Evolutionary conservation across 2,113 vertebrate species (phyloP).

Genomic region (Etia nguti): DNA sequence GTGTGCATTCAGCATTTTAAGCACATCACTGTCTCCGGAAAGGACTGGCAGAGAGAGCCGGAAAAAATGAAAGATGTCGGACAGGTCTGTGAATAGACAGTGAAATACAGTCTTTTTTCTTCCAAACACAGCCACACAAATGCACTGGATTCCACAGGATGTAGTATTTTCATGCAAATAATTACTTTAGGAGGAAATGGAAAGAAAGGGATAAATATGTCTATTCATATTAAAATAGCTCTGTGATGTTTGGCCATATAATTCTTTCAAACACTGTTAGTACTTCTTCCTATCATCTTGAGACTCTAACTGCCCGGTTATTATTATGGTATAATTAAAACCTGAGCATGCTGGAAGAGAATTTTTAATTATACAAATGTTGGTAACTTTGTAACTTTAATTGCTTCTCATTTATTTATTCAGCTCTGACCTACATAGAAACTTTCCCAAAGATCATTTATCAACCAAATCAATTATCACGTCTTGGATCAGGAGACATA

Average conservation of each 20-base stretch:
- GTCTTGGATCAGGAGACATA: slow-evolving; percentile 17
- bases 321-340: slow-evolving; percentile 12
- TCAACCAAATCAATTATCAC: slow-evolving; percentile 30
- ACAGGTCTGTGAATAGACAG: slow-evolving; percentile 38
- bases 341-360: slow-evolving; percentile 5
- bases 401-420: slow-evolving; percentile 20
- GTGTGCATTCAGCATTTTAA: slow-evolving; percentile 44
- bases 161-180: slow-evolving; percentile 53
- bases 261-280: background rate
- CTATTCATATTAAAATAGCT: slow-evolving; percentile 29
- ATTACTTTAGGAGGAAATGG: slow-evolving; percentile 27
- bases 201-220: slow-evolving; percentile 27
- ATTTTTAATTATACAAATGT: slow-evolving; percentile 17
- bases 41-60: slow-evolving; percentile 5
- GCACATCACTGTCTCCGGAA: slow-evolving; percentile 3
- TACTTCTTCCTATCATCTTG: slow-evolving; percentile 5
- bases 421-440: slow-evolving; percentile 41
- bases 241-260: background rate
- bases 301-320: background rate
- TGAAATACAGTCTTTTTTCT: slow-evolving; percentile 22
- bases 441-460: slow-evolving; percentile 29
- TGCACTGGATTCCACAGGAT: slow-evolving; percentile 17
- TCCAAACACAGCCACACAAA: slow-evolving; percentile 9
- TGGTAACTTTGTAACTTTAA: slow-evolving; percentile 12
- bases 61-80: slow-evolving; percentile 22